phyloP scores from a whole-genome alignment of 2,888 invertebrate genomes.

The Anodontia alba region DNA sequence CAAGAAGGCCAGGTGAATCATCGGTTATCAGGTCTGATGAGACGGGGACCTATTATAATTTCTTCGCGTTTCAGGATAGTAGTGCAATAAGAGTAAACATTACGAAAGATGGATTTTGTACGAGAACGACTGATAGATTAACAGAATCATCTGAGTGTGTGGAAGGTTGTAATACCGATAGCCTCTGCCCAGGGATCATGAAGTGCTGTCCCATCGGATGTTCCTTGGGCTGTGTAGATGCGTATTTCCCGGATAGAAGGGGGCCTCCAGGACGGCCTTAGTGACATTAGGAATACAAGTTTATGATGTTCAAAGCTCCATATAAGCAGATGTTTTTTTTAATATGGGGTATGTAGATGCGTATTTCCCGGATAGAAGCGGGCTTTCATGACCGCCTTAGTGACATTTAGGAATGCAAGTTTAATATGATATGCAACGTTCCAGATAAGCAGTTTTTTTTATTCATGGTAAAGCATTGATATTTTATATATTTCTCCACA shows the following conservation, averaged over 20 bases:
- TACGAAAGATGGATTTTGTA: neutral
- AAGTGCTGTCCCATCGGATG: constrained; percentile 1
- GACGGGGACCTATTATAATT: neutral
- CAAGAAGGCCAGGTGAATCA: neutral
- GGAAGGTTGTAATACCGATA: neutral
- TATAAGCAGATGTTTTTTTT: no score
- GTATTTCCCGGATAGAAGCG: neutral
- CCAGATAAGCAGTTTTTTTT: no score
- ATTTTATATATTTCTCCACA: no score
- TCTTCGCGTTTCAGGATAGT: neutral
- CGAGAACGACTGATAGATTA: neutral
- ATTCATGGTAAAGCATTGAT: no score
- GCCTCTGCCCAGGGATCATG: neutral
- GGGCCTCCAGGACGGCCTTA: neutral
- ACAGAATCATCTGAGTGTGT: neutral
- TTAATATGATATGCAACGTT: no score
- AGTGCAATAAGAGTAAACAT: neutral
- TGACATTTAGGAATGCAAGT: no score
- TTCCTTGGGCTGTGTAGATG: neutral
- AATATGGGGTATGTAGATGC: neutral
- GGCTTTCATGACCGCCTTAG: neutral
- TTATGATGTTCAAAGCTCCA: no score
- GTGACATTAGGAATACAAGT: no score
- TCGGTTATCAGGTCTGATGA: neutral
- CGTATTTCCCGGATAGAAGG: neutral